A percentile compares a stretch with the other conserved stretches of the same genome.
phyloP scores from a whole-genome alignment of 2,797 vertebrate species.

The Salarias fasciatus region DNA sequence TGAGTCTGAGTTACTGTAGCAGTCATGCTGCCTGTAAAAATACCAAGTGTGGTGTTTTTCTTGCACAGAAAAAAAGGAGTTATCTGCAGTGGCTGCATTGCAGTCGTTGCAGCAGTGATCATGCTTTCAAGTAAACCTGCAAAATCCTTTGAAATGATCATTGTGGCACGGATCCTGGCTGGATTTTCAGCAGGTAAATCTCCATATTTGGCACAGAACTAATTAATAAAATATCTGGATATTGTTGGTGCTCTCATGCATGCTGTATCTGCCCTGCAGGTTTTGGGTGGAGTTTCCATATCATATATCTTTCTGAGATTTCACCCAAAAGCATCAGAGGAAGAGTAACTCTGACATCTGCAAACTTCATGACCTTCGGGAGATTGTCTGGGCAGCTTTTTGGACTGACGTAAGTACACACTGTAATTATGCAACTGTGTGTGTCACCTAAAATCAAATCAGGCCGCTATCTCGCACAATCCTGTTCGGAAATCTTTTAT shows the following conservation, averaged over 20 bases:
- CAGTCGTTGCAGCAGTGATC: conserved; percentile 70
- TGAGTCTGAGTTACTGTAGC: conserved; percentile 45
- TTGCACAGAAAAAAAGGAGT: conserved; percentile 82
- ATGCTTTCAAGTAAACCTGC: conserved; percentile 80
- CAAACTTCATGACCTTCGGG: conserved; percentile 69
- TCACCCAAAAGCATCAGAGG: conserved; percentile 82
- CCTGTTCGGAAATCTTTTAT: no score
- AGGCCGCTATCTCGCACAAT: no score
- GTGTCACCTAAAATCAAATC: no score
- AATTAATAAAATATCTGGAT: no score
- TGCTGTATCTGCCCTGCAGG: conserved; percentile 61
- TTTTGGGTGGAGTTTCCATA: conserved; percentile 71
- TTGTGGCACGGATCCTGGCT: conserved; percentile 82
- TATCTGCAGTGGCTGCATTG: conserved; percentile 74
- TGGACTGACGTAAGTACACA: conserved; percentile 77
- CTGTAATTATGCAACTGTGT: no score
- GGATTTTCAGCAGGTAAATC: conserved; percentile 82
- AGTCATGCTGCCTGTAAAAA: no score
- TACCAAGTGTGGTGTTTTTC: no score
- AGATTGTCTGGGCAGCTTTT: conserved; percentile 82
- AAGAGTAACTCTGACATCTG: conserved; percentile 71
- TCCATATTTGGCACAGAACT: background rate
- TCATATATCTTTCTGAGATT: conserved; percentile 85
- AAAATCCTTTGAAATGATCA: conserved; percentile 87
- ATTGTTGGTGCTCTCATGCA: background rate